Base-by-base conservation (phyloP, 2,797 vertebrate species). In the Platyrinchus mystaceus region DNA sequence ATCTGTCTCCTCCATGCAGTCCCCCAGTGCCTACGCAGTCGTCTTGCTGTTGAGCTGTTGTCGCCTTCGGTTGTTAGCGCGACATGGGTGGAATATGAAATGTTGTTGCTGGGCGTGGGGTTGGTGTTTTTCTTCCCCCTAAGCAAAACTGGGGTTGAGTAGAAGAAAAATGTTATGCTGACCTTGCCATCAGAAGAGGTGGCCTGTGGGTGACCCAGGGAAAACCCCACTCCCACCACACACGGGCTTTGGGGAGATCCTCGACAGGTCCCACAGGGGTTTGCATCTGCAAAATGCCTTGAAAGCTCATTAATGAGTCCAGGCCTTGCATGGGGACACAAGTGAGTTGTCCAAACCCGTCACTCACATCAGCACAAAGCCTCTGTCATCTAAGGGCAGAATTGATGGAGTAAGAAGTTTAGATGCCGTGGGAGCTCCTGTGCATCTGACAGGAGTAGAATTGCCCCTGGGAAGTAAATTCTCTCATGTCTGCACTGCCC, bases 21-120 rank as follows among this genome's bases (percentile, higher is more conserved):
- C 74, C 92, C 89, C 90, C 9, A 7, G 93, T 37, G 52, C 91
- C 89, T 86, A 91, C 44, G 39, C 90, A 94, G 95, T 90, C 46
- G 41, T 85, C 93, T 95, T 95, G 90, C 91, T 93, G 70, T 87
- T 66, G 92, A 95, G 95, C 78, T 77, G 75, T 80, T 91, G 84
- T 94, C 4, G 6, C 91, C 89, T 93, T 81, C 0, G 6, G 66
- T 69, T 82, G 78, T 80, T 80, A 88, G 76, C 0, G 1, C 18
- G 12, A 41, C 87, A 68, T 0, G 75, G 88, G 78, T 59, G 21
- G 63, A 91, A 91, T 85, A 58, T 14, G 56, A 78, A 95, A 91
- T 83, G n/a, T 26, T 77, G 43, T 41, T 88, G 87, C 80, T 75
- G 91, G 73, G 43, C 86, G 58, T 64, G 50, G 78, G 75, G 20